A percentile compares a stretch with the other conserved stretches of the same genome.
These are phyloP conservation scores for Manacus vitellinus DNA, from an alignment of 2,113 vertebrate species.

Conservation along the genomic window DNA sequence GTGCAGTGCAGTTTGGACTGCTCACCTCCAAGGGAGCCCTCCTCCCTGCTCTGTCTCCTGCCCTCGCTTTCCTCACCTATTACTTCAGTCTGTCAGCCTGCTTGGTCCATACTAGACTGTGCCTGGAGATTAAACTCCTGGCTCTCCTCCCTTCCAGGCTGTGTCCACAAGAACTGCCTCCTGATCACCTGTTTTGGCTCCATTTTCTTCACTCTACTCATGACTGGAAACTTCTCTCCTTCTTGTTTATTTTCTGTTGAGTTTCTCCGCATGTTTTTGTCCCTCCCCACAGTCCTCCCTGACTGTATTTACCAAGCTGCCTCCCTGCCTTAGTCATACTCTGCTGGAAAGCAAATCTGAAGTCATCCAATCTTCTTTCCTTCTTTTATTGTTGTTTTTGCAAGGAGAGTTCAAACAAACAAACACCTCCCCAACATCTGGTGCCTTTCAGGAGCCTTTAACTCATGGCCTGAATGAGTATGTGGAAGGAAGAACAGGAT, in stretches of 20 bases:
- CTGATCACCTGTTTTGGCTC: not conserved
- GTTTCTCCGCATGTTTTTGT: not conserved
- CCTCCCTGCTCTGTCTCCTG: not conserved
- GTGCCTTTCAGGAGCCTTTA: conserved; percentile 27
- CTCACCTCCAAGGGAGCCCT: not conserved
- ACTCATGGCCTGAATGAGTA: conserved; percentile 2
- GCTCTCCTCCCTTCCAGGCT: not conserved
- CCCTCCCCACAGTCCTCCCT: not conserved
- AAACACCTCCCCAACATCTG: not conserved
- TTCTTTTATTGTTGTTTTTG: conserved; percentile 25
- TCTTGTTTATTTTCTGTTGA: not conserved
- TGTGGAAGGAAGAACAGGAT: not conserved
- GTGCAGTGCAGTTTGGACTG: not conserved
- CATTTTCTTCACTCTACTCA: not conserved
- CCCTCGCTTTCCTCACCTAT: not conserved
- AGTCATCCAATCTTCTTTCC: not conserved
- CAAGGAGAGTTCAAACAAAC: conserved; percentile 33
- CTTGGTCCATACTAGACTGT: not conserved
- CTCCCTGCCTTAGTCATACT: not conserved
- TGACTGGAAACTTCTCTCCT: not conserved
- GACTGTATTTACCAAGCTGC: not conserved
- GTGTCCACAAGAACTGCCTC: not conserved
- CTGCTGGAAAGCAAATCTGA: conserved; percentile 23
- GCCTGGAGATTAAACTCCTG: not conserved
- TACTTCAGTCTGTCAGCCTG: not conserved